Evolutionary conservation across 2,888 invertebrate species (phyloP), one percentile per base, ranked within the genome.

Genomic region (Pherbina coryleti): DNA sequence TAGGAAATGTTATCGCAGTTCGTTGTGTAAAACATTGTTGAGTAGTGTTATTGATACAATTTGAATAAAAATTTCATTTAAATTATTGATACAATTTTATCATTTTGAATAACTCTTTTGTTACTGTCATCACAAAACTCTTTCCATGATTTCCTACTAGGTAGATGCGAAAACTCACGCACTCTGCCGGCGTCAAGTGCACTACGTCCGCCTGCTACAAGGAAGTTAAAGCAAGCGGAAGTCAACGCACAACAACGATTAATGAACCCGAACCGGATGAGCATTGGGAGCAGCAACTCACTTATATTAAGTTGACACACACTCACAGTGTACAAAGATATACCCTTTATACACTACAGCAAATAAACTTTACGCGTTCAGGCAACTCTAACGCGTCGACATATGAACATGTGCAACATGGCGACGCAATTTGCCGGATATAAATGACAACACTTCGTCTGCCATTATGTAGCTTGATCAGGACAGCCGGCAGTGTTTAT

Each of bases 181-280:
- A 44, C 14, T 44, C 44, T 11, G 11, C 7, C 44, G 44, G 0
- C 44, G 44, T 44, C 44, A 44, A 44, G 72, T 66, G 72, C 77
- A 64, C 34, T 72, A 71, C 72, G 55, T 72, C 72, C 77, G 77
- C 72, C 71, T 31, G 57, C 71, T 73, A 44, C 60, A 60, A 57
- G 31, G 60, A 37, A 78, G 70, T 64, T 66, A 67, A 69, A 74
- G 62, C 77, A 74, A 74, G 74, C 77, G 77, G 77, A 78, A 74
- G 69, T 67, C 57, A 60, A 78, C 64, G 75, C 78, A 75, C 70
- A 51, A 66, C 73, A 31, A 75, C 75, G 78, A 78, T 78, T 75
- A 78, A 78, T 78, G 78, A 78, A 78, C 78, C 75, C 75, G 57
- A 51, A 34, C 57, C 57, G 28, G 49, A 51, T 70, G 70, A 66